phyloP scores from a whole-genome alignment of 1,140 invertebrate genomes.

The Cardiocondyla obscurior region DNA sequence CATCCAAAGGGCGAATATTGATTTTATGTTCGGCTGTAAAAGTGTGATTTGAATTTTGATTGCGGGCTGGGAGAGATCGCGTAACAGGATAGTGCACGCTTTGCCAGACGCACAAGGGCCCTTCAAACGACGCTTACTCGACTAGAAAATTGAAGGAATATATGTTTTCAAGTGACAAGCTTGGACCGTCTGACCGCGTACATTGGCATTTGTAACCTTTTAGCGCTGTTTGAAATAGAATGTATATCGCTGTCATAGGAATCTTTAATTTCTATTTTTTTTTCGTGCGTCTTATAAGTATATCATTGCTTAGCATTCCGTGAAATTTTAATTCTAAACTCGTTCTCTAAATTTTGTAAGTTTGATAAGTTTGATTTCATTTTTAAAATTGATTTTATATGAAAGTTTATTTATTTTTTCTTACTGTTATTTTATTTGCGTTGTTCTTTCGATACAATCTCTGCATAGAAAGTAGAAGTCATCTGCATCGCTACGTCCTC shows the following conservation, averaged over 20 bases:
- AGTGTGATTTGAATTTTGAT: conserved; percentile 85
- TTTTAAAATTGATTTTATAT: not conserved
- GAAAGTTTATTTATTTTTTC: not conserved
- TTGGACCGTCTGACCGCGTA: conserved; percentile 56
- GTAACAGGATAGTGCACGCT: conserved; percentile 85
- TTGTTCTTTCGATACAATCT: not conserved
- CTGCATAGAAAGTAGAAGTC: not conserved
- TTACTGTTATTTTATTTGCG: not conserved
- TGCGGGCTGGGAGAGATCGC: conserved; percentile 82
- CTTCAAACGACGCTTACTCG: conserved; percentile 82
- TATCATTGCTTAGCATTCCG: not conserved
- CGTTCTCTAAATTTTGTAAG: not conserved
- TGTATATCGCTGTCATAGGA: conserved; percentile 7
- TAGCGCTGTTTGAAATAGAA: not conserved
- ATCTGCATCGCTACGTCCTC: conserved; percentile 19
- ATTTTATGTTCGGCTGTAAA: conserved; percentile 83
- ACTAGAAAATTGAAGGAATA: conserved; percentile 83
- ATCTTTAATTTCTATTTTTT: not conserved
- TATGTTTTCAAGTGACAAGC: conserved; percentile 76
- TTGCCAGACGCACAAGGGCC: conserved; percentile 82
- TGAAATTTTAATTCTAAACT: not conserved
- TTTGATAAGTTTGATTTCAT: not conserved
- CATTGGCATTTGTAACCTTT: conserved; percentile 10
- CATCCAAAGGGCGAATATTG: conserved; percentile 81
- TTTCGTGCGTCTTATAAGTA: conserved; percentile 1